These are phyloP conservation scores for Epirrhoe alternata DNA, from an alignment of 2,888 invertebrate species.

Conservation along the genomic window DNA sequence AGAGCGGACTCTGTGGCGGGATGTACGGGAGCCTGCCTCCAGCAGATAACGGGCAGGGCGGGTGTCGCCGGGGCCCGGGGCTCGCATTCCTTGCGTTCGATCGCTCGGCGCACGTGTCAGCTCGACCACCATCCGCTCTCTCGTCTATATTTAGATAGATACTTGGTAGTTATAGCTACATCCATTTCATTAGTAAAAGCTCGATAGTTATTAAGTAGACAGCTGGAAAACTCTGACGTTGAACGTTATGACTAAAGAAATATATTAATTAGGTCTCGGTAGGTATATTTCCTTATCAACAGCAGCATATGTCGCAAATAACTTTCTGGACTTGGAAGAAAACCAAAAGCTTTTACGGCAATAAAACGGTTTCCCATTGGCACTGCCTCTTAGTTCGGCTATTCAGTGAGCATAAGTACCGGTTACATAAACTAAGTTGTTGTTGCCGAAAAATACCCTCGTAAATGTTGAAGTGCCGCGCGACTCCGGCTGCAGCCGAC, in stretches of 20 bases:
- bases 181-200: neutral
- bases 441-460: conserved; percentile 3
- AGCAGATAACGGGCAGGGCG: conserved; percentile 12
- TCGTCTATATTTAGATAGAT: neutral
- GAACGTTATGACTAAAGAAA: too few species aligned
- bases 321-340: neutral
- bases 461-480: neutral
- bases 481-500: neutral
- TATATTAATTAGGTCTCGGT: too few species aligned
- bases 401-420: neutral
- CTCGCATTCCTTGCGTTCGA: too few species aligned
- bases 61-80: neutral
- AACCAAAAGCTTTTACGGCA: conserved; percentile 5
- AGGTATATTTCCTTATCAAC: neutral
- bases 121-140: neutral
- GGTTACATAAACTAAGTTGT: conserved; percentile 1
- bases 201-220: neutral
- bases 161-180: neutral
- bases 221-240: too few species aligned
- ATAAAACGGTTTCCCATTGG: neutral
- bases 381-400: neutral
- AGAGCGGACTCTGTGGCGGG: neutral
- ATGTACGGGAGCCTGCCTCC: conserved; percentile 15
- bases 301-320: neutral
- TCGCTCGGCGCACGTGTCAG: neutral